These are phyloP conservation scores for Drosophila silvestris DNA, from an alignment of 2,888 invertebrate species.

Conservation along the genomic window DNA sequence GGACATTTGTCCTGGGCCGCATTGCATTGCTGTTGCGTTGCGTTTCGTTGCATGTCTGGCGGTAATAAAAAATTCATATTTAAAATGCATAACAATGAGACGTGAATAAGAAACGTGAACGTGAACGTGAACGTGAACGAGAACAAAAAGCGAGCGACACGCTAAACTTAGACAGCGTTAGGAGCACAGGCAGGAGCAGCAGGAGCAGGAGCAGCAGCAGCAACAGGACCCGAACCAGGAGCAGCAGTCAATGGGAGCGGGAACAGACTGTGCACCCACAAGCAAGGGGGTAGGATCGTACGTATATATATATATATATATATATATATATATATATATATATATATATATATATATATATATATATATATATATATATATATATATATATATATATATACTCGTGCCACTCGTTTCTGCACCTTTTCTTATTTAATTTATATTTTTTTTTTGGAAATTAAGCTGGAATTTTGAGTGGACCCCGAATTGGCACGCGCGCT, in stretches of 20 bases:
- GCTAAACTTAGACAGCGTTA: conserved; percentile 43
- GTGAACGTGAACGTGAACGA: conserved; percentile 29
- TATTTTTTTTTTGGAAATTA: conserved; percentile 45
- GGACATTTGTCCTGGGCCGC: conserved; percentile 21
- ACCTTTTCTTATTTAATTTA: conserved; percentile 42
- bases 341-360: not conserved
- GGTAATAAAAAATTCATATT: conserved; percentile 73
- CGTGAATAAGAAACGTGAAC: conserved; percentile 21
- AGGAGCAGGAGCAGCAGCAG: not conserved
- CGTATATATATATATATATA: not conserved
- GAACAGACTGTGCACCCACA: conserved; percentile 24
- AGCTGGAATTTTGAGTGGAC: conserved; percentile 65
- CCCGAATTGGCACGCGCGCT: conserved; percentile 47
- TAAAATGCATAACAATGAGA: conserved; percentile 79
- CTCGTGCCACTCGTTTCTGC: conserved; percentile 10
- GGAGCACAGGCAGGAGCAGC: not conserved
- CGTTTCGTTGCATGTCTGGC: conserved; percentile 61
- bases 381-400: not conserved
- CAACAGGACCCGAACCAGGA: not conserved
- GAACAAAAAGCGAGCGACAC: conserved; percentile 57
- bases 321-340: not conserved
- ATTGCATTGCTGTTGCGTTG: not conserved
- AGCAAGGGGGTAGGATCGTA: conserved; percentile 5
- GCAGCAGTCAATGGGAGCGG: not conserved
- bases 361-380: too few relatives aligned